Conservation (phyloP, 2,113 vertebrate genomes). For the Cyprinodon variegatus region DNA sequence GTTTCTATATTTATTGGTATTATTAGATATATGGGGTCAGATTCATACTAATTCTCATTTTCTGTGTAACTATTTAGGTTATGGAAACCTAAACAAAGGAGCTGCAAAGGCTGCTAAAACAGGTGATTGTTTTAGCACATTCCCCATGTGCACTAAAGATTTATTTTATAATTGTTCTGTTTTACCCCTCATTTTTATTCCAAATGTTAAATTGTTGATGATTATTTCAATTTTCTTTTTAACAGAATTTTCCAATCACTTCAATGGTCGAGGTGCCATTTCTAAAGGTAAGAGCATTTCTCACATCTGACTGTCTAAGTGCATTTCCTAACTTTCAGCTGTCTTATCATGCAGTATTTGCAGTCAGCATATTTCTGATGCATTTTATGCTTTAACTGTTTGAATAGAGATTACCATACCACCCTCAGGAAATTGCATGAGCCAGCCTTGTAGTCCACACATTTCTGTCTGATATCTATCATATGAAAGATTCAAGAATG, state of each 20-base stretch:
- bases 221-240: background rate
- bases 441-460: too few species aligned
- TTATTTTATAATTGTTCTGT: background rate
- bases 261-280: constrained; percentile 51
- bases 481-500: too few species aligned
- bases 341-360: too few species aligned
- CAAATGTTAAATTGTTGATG: background rate
- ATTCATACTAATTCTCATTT: background rate
- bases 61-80: constrained; percentile 36
- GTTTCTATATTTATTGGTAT: background rate
- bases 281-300: constrained; percentile 37
- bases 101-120: constrained; percentile 46
- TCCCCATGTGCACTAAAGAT: background rate
- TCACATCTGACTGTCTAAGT: too few species aligned
- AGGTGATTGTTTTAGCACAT: constrained; percentile 34
- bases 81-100: constrained; percentile 48
- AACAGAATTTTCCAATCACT: constrained; percentile 51
- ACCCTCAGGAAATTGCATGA: too few species aligned
- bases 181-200: background rate
- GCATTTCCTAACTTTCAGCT: too few species aligned
- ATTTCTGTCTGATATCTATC: too few species aligned
- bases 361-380: too few species aligned
- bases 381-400: too few species aligned
- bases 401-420: too few species aligned
- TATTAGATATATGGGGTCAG: background rate